These are phyloP conservation scores for Pangasius djambal DNA, from an alignment of 2,797 vertebrate species.

Conservation along the genomic window DNA sequence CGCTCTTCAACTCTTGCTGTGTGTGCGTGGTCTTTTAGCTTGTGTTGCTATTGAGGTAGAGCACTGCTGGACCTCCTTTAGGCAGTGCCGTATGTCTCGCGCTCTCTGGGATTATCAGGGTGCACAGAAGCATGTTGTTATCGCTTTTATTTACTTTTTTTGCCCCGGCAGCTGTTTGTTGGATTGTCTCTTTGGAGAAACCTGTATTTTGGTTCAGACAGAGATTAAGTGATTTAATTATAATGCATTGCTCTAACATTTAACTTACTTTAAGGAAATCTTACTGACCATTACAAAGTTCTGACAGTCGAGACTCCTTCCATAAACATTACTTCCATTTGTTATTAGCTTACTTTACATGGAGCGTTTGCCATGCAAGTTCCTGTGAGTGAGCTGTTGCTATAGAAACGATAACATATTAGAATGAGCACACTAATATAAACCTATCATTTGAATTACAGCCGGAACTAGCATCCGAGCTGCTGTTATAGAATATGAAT, in stretches of 20 bases:
- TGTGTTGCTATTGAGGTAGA: conserved; percentile 16
- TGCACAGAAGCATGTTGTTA: neutral
- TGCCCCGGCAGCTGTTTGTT: conserved; percentile 9
- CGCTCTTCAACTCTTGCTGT: conserved; percentile 6
- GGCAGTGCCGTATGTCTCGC: neutral
- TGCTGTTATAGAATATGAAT: neutral
- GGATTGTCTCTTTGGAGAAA: neutral
- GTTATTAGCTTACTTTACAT: neutral
- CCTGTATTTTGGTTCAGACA: neutral
- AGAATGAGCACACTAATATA: neutral
- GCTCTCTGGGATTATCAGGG: conserved; percentile 4
- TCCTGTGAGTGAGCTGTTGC: neutral
- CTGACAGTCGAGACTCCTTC: neutral
- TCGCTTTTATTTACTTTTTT: conserved; percentile 19
- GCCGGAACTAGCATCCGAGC: neutral
- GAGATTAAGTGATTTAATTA: neutral
- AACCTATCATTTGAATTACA: neutral
- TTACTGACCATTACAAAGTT: neutral
- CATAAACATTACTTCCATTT: neutral
- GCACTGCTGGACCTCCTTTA: neutral
- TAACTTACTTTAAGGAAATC: neutral
- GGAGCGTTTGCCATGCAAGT: neutral
- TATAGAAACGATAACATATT: neutral
- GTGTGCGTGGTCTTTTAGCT: neutral
- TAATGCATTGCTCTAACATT: neutral